These are phyloP conservation scores for Neoascia interrupta DNA, from an alignment of 2,888 invertebrate genomes.

Conservation along the genomic window DNA sequence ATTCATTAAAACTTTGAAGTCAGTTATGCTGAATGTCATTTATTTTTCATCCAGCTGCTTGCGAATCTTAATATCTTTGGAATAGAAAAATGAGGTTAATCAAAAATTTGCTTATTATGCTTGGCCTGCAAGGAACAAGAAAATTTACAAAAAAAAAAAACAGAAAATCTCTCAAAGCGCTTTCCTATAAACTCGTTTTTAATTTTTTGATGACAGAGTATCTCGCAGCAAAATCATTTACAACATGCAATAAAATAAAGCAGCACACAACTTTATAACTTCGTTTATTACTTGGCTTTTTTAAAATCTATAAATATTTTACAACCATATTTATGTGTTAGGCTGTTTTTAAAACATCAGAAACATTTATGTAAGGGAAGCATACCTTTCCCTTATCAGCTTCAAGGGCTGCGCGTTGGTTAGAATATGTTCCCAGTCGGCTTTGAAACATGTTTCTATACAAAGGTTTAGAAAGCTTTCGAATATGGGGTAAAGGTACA, in stretches of 20 bases:
- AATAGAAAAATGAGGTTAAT: too few species aligned
- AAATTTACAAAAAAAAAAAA: too few species aligned
- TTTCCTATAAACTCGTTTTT: background rate
- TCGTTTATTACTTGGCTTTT: slow-evolving; percentile 14
- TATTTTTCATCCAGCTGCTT: too few species aligned
- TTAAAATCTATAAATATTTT: slow-evolving; percentile 28
- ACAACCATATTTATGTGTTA: slow-evolving; percentile 14
- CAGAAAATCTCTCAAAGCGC: too few species aligned
- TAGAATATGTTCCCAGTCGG: background rate
- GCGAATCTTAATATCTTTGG: too few species aligned
- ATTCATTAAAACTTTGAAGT: too few species aligned
- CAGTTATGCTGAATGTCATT: too few species aligned
- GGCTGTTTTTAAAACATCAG: slow-evolving; percentile 19
- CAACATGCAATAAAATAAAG: background rate
- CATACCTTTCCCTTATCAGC: slow-evolving; percentile 4
- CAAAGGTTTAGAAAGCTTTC: slow-evolving; percentile 10
- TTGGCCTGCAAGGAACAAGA: too few species aligned
- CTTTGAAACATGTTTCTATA: background rate
- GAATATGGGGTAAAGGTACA: slow-evolving; percentile 5
- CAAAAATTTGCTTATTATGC: too few species aligned
- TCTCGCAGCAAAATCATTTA: background rate
- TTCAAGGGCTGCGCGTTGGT: background rate
- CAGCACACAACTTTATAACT: slow-evolving; percentile 4
- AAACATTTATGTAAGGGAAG: slow-evolving; percentile 14
- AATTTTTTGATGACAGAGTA: slow-evolving; percentile 2